These are phyloP conservation scores for Whitmania pigra DNA, from an alignment of 1,140 invertebrate species.

Conservation along the genomic window DNA sequence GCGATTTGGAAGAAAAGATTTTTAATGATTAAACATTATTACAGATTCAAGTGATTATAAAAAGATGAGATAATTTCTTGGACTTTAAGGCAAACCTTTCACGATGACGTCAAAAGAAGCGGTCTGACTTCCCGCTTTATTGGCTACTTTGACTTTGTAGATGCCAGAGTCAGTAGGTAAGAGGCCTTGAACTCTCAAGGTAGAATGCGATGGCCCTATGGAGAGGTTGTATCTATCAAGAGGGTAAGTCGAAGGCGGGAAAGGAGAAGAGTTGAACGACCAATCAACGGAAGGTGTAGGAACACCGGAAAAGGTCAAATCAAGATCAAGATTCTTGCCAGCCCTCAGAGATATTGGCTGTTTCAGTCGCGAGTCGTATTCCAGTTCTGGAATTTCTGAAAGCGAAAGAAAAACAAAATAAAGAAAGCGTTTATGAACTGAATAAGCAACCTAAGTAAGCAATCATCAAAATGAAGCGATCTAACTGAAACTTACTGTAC, in stretches of 20 bases:
- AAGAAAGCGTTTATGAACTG: background rate
- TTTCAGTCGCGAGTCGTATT: slow-evolving; percentile 38
- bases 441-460: background rate
- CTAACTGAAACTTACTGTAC: slow-evolving; percentile 33
- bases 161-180: slow-evolving; percentile 91
- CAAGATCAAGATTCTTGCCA: slow-evolving; percentile 33
- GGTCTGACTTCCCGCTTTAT: slow-evolving; percentile 77
- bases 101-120: slow-evolving; percentile 79
- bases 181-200: slow-evolving; percentile 71
- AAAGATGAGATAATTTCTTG: background rate
- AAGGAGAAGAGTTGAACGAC: slow-evolving; percentile 59
- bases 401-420: background rate
- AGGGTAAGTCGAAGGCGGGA: slow-evolving; percentile 28
- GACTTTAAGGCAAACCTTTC: slow-evolving; percentile 57
- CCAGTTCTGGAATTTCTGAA: slow-evolving; percentile 32
- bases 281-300: slow-evolving; percentile 80
- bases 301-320: slow-evolving; percentile 61
- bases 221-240: slow-evolving; percentile 13
- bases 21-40: slow-evolving; percentile 1
- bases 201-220: background rate
- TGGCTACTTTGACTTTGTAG: slow-evolving; percentile 82
- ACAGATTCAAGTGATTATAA: too few relatives aligned
- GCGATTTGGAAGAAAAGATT: background rate
- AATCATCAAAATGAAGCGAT: background rate
- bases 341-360: slow-evolving; percentile 34